phyloP scores from a whole-genome alignment of 37 sponge, comb jelly and placozoan genomes.

The Halisarca cf. caerulea region DNA sequence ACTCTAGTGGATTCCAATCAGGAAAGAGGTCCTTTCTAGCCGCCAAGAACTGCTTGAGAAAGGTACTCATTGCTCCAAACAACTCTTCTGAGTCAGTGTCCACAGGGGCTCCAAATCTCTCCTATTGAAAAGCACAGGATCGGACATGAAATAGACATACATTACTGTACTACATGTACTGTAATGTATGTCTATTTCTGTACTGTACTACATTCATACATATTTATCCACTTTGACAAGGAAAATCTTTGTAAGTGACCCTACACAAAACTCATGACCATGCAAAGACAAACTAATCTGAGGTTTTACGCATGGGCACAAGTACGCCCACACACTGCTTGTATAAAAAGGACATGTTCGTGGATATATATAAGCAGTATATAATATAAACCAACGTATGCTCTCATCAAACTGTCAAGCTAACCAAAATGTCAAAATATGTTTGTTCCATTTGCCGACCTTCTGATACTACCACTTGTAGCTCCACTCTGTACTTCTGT shows the following conservation, averaged over 20 bases:
- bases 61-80: constrained; percentile 48
- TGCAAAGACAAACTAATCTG: too few species aligned
- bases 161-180: too few species aligned
- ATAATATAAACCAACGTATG: too few species aligned
- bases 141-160: too few species aligned
- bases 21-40: constrained; percentile 64
- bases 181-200: too few species aligned
- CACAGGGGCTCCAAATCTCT: constrained; percentile 60
- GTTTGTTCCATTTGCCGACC: constrained; percentile 54
- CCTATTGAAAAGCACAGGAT: constrained; percentile 20
- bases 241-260: too few species aligned
- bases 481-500: constrained; percentile 38
- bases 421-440: constrained; percentile 58
- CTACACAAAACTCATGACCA: too few species aligned
- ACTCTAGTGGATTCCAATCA: constrained; percentile 16
- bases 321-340: too few species aligned
- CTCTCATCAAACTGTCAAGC: too few species aligned
- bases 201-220: too few species aligned
- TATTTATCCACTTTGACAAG: too few species aligned
- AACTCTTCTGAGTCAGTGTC: constrained; percentile 74
- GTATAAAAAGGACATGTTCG: neutral
- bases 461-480: constrained; percentile 9
- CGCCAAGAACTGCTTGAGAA: constrained; percentile 57
- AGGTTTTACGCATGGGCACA: too few species aligned
- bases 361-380: neutral